phyloP scores from a whole-genome alignment of 2,888 invertebrate genomes.

The Eristalis tenax region DNA sequence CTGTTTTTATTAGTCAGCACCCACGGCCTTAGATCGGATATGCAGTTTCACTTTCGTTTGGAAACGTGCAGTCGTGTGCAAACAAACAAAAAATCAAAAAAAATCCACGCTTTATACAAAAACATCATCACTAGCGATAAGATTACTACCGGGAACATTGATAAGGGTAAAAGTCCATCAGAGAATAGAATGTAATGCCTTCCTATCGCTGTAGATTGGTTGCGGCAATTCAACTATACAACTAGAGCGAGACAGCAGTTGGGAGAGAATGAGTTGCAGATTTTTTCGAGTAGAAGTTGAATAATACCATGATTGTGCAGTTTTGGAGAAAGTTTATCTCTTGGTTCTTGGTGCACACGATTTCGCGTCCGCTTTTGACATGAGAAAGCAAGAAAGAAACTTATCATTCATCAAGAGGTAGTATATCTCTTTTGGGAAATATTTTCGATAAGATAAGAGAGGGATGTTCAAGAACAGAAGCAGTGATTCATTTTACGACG shows the following conservation, averaged over 20 bases:
- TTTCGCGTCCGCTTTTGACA: too few relatives aligned
- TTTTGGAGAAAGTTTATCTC: background rate
- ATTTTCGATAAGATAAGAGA: too few relatives aligned
- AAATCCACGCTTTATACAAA: background rate
- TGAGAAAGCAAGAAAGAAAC: too few relatives aligned
- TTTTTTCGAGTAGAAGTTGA: background rate
- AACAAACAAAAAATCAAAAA: background rate
- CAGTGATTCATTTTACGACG: too few relatives aligned
- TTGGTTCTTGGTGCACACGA: background rate
- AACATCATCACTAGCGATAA: background rate
- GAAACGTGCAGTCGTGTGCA: constrained; percentile 8
- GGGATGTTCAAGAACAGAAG: too few relatives aligned
- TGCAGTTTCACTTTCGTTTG: constrained; percentile 12
- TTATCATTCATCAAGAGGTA: too few relatives aligned
- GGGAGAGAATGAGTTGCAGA: background rate
- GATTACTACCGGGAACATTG: background rate
- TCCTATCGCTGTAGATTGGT: background rate
- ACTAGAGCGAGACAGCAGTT: background rate
- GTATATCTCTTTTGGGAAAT: too few relatives aligned
- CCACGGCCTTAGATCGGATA: background rate
- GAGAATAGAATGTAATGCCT: background rate
- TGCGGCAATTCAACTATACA: background rate
- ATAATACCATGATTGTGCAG: background rate
- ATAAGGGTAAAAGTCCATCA: background rate
- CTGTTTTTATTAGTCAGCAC: background rate